Evolutionary conservation across 2,888 invertebrate genomes (phyloP), one percentile per base, ranked within the genome.

Genomic region (Lepeophtheirus nordmannii): DNA sequence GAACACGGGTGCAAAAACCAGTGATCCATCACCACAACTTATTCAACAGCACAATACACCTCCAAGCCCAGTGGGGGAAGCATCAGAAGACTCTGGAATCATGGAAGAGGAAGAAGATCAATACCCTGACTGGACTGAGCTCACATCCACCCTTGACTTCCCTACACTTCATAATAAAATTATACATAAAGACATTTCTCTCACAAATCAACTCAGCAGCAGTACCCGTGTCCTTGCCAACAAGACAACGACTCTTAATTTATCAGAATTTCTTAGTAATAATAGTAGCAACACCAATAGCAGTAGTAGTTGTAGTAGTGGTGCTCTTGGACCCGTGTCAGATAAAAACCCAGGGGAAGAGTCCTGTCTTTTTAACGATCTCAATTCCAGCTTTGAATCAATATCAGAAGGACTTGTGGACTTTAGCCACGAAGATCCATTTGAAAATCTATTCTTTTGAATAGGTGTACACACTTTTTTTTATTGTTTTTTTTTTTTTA

Each of bases 51-150:
- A n/a, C 22, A n/a, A 9, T 7, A 20, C 20, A 14, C 58, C 58
- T 17, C 23, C 17, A 14, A 58, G 58, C 9, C 23, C 58, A 20
- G 20, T 23, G 8, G 23, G 22, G 8, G 58, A 23, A 14, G 20
- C 58, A n/a, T 17, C 58, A 5, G 62, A 37, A 20, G 62, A 62
- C 40, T 40, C 39, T 10, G 62, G 62, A 20, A 39, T 62, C 40
- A 62, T 40, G 40, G 56, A 64, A 9, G 40, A 56, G 39, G 56
- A 46, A 9, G 64, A 64, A 20, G 57, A 39, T 14, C n/a, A 10
- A n/a, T 65, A 57, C 38, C 65, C 65, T 10, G 65, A 65, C 56
- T 65, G 65, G 65, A 65, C 65, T 10, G 65, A 65, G 39, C 39
- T 65, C 20, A 65, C 58, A 11, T 65, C 65, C 17, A 65, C 65